These are phyloP conservation scores for Tyria jacobaeae DNA, from an alignment of 2,888 invertebrate species.

Conservation along the genomic window DNA sequence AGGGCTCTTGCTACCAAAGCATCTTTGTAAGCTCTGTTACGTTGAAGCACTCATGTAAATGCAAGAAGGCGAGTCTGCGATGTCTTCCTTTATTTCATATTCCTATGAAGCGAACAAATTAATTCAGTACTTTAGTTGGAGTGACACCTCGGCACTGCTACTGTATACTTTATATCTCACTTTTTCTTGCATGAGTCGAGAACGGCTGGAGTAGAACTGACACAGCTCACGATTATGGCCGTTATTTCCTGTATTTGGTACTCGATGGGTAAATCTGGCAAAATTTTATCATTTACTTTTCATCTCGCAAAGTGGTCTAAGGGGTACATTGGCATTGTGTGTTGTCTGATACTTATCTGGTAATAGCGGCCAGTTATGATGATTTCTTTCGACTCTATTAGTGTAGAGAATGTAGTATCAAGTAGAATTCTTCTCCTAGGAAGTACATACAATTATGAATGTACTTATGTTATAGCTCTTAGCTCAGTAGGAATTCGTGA, in stretches of 20 bases:
- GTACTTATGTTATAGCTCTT: background rate
- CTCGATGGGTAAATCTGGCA: slow-evolving; percentile 82
- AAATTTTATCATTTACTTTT: slow-evolving; percentile 69
- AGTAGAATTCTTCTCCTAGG: slow-evolving; percentile 47
- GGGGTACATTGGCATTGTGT: slow-evolving; percentile 69
- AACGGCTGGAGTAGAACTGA: slow-evolving; percentile 78
- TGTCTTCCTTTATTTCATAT: slow-evolving; percentile 50
- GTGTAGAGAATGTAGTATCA: slow-evolving; percentile 54
- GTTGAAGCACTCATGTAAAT: slow-evolving; percentile 4
- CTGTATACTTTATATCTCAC: slow-evolving; percentile 60
- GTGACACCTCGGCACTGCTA: slow-evolving; percentile 77
- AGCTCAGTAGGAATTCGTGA: slow-evolving; percentile 12
- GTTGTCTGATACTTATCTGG: slow-evolving; percentile 62
- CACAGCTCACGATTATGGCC: slow-evolving; percentile 73
- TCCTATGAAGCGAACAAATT: slow-evolving; percentile 41
- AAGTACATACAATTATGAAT: slow-evolving; percentile 1
- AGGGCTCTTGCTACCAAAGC: slow-evolving; percentile 30
- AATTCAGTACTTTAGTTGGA: slow-evolving; percentile 58
- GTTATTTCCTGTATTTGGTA: slow-evolving; percentile 77
- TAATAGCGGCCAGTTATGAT: slow-evolving; percentile 79
- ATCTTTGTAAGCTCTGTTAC: slow-evolving; percentile 27
- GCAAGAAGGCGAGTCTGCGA: slow-evolving; percentile 46
- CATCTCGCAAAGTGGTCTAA: slow-evolving; percentile 59
- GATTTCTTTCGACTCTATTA: slow-evolving; percentile 64
- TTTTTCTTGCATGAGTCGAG: slow-evolving; percentile 73